Evolutionary conservation across 2,797 vertebrate species (phyloP), one percentile per base, ranked within the genome.

Genomic region (Sebastes alutus): DNA sequence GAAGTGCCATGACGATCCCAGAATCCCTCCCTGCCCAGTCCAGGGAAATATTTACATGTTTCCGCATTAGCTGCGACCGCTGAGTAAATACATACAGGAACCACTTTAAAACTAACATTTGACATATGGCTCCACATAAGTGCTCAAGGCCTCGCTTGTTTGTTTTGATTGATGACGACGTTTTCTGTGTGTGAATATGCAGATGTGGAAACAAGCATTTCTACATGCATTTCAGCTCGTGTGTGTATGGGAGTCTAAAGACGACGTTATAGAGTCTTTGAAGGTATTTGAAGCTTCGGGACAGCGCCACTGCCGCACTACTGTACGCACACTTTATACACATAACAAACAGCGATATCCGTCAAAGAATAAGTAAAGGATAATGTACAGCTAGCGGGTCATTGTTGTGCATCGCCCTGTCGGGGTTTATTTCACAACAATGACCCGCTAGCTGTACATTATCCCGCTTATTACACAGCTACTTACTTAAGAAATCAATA

Each of bases 11-110:
- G 72, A 63, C 4, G 35, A 56, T 55, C 60, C 54, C 3, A 10
- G 25, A 83, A 72, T 78, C 49, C 64, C 80, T 86, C 87, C 61
- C 59, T 14, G 6, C 70, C 23, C 7, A 33, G 16, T 35, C 61
- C 55, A 16, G 75, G 65, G 29, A 85, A 89, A 87, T 87, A 87
- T 92, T 89, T 81, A 80, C 74, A 81, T 74, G 54, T 69, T 79
- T 82, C 72, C 4, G 35, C 85, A 79, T 89, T 81, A 86, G 42
- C 52, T 70, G 6, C 10, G 4, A 80, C 81, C 80, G 1, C 86
- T 58, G 55, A 80, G 81, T 81, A 85, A 90, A 91, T 64, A 88
- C 77, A 72, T 81, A 61, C 64, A 77, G 70, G 70, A 69, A 72
- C 69, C 71, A 70, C 75, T 84, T 78, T 42, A 63, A 73, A 63